Evolutionary conservation across 2,888 invertebrate species (phyloP).

Genomic region (Limnephilus lunatus): DNA sequence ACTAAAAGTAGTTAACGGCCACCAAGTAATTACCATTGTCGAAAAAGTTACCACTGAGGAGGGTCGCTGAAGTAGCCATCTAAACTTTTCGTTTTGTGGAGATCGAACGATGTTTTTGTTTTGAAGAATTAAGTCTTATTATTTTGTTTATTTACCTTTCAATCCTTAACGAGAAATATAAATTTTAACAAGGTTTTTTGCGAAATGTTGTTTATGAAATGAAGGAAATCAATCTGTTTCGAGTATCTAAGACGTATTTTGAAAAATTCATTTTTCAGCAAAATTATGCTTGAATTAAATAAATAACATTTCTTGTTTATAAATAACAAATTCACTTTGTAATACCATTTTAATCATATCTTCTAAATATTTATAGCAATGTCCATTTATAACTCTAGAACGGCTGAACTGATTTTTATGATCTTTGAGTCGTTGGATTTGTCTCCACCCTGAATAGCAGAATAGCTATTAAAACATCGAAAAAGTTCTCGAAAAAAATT

Average conservation of each 20-base stretch:
- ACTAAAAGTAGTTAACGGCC: slow-evolving; percentile 60
- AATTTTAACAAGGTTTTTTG: neutral
- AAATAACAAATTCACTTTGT: no score
- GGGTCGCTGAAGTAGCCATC: neutral
- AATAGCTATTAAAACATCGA: no score
- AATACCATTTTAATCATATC: no score
- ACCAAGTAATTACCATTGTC: slow-evolving; percentile 59
- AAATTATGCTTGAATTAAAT: no score
- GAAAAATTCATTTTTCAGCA: neutral
- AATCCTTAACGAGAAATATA: neutral
- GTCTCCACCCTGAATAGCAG: no score
- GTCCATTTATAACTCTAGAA: no score
- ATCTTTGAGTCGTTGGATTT: no score
- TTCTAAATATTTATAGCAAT: no score
- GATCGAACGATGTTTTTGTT: slow-evolving; percentile 20
- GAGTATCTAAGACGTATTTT: neutral
- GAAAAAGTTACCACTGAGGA: slow-evolving; percentile 56
- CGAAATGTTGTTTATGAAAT: neutral
- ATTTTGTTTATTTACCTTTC: neutral
- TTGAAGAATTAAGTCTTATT: neutral
- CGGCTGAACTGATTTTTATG: no score
- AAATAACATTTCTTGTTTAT: no score
- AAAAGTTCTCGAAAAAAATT: no score
- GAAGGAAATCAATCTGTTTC: neutral
- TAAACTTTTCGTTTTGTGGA: neutral